phyloP scores from a whole-genome alignment of 2,888 invertebrate species.

The Ischnus inquisitorius region DNA sequence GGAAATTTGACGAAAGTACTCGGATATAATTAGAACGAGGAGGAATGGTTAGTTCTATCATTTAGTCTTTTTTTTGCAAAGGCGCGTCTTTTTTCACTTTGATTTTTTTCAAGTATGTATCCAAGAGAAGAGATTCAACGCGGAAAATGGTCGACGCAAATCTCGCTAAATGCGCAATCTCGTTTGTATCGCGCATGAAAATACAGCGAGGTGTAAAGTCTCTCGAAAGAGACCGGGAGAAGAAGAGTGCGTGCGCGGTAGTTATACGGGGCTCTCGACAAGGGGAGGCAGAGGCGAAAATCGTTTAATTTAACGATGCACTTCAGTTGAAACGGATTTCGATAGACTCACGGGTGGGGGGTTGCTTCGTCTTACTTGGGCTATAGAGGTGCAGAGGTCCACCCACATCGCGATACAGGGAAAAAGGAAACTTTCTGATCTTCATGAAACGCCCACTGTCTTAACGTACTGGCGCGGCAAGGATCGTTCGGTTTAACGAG shows the following conservation, averaged over 20 bases:
- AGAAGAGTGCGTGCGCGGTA: constrained; percentile 60
- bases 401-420: too few relatives aligned
- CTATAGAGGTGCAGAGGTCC: not conserved
- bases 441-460: constrained; percentile 49
- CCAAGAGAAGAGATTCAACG: not conserved
- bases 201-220: constrained; percentile 33
- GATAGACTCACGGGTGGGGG: constrained; percentile 38
- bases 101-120: not conserved
- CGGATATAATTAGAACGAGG: too few relatives aligned
- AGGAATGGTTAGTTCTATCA: not conserved
- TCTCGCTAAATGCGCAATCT: constrained; percentile 62
- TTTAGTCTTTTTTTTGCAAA: not conserved
- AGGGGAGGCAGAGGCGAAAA: constrained; percentile 58
- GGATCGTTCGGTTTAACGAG: constrained; percentile 68
- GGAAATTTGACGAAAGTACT: too few relatives aligned
- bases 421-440: constrained; percentile 46
- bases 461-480: constrained; percentile 41
- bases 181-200: constrained; percentile 38
- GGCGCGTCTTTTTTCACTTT: constrained; percentile 2
- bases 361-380: constrained; percentile 5
- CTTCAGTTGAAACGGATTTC: constrained; percentile 61
- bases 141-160: constrained; percentile 57
- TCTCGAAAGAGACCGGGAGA: too few relatives aligned
- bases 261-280: constrained; percentile 33
- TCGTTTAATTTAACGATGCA: constrained; percentile 70